phyloP scores from a whole-genome alignment of 1,140 invertebrate genomes.

The Sycophila sp. region DNA sequence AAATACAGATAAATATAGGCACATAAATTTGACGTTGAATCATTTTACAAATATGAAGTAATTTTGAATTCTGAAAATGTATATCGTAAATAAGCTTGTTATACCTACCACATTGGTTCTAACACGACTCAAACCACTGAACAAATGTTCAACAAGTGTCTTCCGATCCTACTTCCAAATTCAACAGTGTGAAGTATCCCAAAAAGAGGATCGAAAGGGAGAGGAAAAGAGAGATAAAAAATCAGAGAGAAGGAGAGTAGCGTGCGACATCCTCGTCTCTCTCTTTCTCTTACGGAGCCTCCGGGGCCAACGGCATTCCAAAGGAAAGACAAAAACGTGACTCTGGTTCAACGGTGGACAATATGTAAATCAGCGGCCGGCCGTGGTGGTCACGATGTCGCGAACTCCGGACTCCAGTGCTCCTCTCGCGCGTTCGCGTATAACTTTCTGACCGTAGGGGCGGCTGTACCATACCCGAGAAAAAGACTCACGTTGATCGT shows the following conservation, averaged over 20 bases:
- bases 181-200: neutral
- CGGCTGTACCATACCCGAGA: neutral
- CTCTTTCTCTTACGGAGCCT: neutral
- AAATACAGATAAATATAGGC: no score
- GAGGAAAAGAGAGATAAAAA: slow-evolving; percentile 36
- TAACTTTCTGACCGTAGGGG: neutral
- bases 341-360: slow-evolving; percentile 38
- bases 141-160: neutral
- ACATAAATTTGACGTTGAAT: no score
- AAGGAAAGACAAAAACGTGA: slow-evolving; percentile 41
- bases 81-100: no score
- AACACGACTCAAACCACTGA: no score
- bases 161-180: neutral
- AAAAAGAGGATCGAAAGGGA: neutral
- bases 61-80: no score
- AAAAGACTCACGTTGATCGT: neutral
- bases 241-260: neutral
- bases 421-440: neutral
- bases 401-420: slow-evolving; percentile 29
- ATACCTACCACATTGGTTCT: no score
- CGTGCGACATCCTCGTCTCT: slow-evolving; percentile 21
- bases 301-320: slow-evolving; percentile 34
- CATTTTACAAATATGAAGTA: no score
- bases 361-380: slow-evolving; percentile 42
- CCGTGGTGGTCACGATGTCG: slow-evolving; percentile 39